Conservation (phyloP, 2,797 vertebrate species). For the Pangasius macronema region DNA sequence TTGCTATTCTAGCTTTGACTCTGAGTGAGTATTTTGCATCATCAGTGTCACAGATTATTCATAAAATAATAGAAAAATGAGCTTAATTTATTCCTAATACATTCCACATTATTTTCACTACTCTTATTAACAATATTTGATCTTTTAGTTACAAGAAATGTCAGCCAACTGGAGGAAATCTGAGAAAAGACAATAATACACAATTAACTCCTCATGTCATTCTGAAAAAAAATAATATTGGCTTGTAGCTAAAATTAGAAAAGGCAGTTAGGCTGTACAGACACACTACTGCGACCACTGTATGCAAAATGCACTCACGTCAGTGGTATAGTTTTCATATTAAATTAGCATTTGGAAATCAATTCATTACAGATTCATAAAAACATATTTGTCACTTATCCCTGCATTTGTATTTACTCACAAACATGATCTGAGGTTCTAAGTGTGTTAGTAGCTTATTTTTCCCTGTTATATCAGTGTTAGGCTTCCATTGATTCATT, state of each 20-base stretch:
- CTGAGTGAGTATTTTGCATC: neutral
- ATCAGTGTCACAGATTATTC: neutral
- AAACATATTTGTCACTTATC: neutral
- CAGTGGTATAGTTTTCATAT: neutral
- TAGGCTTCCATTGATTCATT: constrained; percentile 33
- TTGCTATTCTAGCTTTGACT: neutral
- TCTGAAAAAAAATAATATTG: neutral
- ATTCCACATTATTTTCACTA: neutral
- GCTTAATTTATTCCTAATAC: neutral
- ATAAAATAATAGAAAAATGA: neutral
- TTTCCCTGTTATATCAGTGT: neutral
- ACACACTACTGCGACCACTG: neutral
- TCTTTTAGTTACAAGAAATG: neutral
- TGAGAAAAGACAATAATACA: neutral
- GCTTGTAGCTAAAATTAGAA: neutral
- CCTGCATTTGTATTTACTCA: neutral
- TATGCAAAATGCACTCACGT: neutral
- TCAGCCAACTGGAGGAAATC: neutral
- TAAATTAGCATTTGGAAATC: neutral
- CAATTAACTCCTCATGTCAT: neutral
- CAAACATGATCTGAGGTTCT: neutral
- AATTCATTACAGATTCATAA: neutral
- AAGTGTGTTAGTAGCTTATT: neutral
- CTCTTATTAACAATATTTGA: neutral
- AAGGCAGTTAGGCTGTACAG: neutral